Conservation (phyloP, 2,797 vertebrate species). For the Darevskia mixta region DNA sequence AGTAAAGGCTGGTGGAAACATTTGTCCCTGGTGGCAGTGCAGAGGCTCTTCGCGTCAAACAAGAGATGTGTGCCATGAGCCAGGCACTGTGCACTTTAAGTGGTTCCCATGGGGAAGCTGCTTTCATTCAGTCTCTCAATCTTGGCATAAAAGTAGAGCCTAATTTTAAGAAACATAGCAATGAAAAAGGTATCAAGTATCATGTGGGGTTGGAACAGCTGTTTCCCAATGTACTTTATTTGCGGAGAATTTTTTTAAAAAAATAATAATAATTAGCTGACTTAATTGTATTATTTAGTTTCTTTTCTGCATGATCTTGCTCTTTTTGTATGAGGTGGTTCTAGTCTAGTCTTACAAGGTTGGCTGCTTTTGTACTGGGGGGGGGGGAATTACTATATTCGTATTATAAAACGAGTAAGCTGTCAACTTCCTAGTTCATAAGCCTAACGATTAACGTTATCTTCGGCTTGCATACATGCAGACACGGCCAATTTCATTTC, state of each 20-base stretch:
- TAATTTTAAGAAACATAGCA: background rate
- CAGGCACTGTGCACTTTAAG: too few relatives aligned
- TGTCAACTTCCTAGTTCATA: background rate
- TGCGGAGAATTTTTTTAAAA: too few relatives aligned
- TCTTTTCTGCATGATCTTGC: background rate
- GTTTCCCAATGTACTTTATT: background rate
- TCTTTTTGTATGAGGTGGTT: background rate
- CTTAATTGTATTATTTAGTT: background rate
- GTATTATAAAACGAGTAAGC: background rate
- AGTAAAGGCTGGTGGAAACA: background rate
- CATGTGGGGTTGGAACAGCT: background rate
- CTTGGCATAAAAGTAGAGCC: background rate
- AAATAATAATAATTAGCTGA: too few relatives aligned
- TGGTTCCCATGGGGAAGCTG: background rate
- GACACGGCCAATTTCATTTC: background rate
- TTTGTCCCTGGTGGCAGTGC: background rate
- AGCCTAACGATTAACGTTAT: background rate
- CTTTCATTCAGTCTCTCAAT: background rate
- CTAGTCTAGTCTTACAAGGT: background rate
- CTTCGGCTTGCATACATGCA: background rate
- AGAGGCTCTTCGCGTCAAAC: background rate
- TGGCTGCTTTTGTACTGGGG: background rate
- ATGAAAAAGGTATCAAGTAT: background rate
- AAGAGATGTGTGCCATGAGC: background rate
- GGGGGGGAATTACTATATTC: background rate